Evolutionary conservation across 1,140 invertebrate genomes (phyloP), one percentile per base, ranked within the genome.

Genomic region (Bombyx mandarina): DNA sequence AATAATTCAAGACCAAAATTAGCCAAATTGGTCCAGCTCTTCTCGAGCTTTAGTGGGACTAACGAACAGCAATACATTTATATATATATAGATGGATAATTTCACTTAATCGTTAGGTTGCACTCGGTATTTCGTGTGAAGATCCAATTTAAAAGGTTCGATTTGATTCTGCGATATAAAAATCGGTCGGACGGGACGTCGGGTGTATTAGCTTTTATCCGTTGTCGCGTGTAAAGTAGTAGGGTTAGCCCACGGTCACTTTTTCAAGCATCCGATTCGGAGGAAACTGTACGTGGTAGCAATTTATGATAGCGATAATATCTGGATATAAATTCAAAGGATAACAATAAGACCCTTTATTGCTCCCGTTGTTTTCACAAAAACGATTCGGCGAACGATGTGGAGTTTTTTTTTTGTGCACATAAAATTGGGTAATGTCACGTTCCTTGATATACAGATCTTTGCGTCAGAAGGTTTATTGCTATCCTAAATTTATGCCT

Each of bases 291-390:
- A 76, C 73, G 76, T 73, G 72, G 73, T 73, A 69, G 67, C 69
- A 81, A 82, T 84, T 81, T 81, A 80, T 82, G 78, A 69, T 67
- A 61, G 71, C 79, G 75, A 82, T 83, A 82, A 82, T 82, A 85
- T 82, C 79, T 74, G 75, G 76, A 77, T 77, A 83, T 85, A 82
- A 83, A 83, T 85, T 82, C 80, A 83, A 82, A 82, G 80, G 79
- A 85, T 82, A 82, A 82, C 82, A 82, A 79, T 83, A 85, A 85
- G 73, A 77, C 73, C 77, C 73, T 83, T 82, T 85, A 82, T 83
- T 75, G 74, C 80, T 63, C 62, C 66, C 71, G 77, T 79, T 83
- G 76, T 82, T 83, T 81, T 83, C 77, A 73, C 71, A 79, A 77
- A 81, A 83, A 73, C 82, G 75, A 82, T 82, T 79, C 71, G 61